Percentiles rank a stretch among this genome's conserved stretches.
Conservation (phyloP, 2,113 vertebrate genomes). For the Serilophus lunatus region DNA sequence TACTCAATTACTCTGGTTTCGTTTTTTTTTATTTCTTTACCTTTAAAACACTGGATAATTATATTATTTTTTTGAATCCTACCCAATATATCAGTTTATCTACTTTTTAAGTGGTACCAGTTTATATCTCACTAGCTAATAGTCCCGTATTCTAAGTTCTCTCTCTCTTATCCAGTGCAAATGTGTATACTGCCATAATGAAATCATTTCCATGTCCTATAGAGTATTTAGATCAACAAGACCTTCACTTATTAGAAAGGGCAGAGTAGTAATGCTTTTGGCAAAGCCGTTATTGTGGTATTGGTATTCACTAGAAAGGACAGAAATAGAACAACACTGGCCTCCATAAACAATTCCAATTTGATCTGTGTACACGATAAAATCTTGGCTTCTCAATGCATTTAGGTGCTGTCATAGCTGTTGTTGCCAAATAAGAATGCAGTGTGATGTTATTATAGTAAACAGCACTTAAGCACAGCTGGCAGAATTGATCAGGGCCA, state of each 20-base stretch:
- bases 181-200: conserved; percentile 16
- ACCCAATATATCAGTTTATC: neutral
- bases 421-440: conserved; percentile 82
- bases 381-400: conserved; percentile 77
- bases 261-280: conserved; percentile 70
- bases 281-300: conserved; percentile 64
- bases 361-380: conserved; percentile 77
- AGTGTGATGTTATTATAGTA: conserved; percentile 89
- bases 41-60: neutral
- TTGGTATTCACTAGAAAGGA: conserved; percentile 74
- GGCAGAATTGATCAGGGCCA: conserved; percentile 90
- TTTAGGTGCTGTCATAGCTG: conserved; percentile 80
- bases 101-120: neutral
- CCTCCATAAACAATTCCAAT: conserved; percentile 75
- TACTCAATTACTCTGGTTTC: conserved; percentile 23
- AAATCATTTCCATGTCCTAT: conserved; percentile 65
- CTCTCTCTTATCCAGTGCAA: conserved; percentile 1
- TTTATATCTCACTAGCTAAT: conserved; percentile 11
- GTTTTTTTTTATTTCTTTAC: neutral
- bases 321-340: conserved; percentile 77
- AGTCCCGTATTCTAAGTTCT: neutral
- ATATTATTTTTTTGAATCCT: neutral
- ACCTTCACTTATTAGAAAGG: conserved; percentile 72
- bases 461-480: conserved; percentile 93
- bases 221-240: conserved; percentile 69